Evolutionary conservation across 2,113 vertebrate genomes (phyloP).

Genomic region (Corythornis vintsioides): DNA sequence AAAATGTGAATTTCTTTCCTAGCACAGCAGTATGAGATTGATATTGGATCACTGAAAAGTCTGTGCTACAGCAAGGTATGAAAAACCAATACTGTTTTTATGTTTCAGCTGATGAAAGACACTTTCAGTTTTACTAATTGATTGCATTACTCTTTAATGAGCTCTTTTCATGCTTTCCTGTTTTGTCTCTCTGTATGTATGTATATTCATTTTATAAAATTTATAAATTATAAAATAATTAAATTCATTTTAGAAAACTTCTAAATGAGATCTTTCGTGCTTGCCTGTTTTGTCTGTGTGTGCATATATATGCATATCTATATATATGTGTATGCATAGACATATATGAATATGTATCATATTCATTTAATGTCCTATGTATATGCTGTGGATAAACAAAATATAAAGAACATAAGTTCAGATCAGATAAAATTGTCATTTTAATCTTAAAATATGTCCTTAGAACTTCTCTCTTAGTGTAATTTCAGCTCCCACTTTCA

Average conservation of each 20-base stretch:
- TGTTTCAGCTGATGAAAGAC: not conserved
- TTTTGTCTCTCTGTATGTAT: not conserved
- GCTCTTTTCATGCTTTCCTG: not conserved
- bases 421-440: not conserved
- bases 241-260: too few relatives aligned
- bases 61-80: not conserved
- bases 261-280: not conserved
- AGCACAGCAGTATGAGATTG: not conserved
- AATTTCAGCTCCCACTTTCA: not conserved
- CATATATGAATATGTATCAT: not conserved
- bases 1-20: not conserved
- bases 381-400: not conserved
- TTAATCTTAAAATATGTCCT: not conserved
- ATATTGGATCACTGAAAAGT: not conserved
- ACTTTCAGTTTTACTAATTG: not conserved
- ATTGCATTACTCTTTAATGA: not conserved
- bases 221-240: too few relatives aligned
- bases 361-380: not conserved
- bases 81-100: not conserved
- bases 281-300: not conserved
- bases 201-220: not conserved
- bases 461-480: not conserved
- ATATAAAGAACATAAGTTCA: not conserved
- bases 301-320: not conserved
- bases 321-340: too few relatives aligned